Evolutionary conservation across 2,888 invertebrate species (phyloP), one percentile per base, ranked within the genome.

Genomic region (Lampropteryx suffumata): DNA sequence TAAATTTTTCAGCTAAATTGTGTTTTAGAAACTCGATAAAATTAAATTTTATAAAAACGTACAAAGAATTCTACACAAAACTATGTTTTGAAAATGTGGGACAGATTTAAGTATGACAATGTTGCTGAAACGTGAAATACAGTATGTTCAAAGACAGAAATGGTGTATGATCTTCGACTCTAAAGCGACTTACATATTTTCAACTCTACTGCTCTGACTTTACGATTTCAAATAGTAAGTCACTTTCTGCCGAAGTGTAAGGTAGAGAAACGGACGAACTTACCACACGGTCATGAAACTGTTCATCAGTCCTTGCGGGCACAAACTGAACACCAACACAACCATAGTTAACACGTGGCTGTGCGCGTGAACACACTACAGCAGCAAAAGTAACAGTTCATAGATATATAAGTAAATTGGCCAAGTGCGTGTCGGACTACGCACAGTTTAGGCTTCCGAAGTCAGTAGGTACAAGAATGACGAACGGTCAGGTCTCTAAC

Each of bases 241-340:
- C 50, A 28, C 45, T 49, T 36, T 30, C 7, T 32, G 29, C 39
- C 41, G 37, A 47, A 35, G 46, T 40, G 47, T 50, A 21, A 41
- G n/a, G 49, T 58, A 48, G 42, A 55, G 41, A 53, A 54, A 73
- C 65, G 70, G 71, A 75, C 76, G 76, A 67, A 95, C 95, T 95
- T 94, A 95, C 95, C 95, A 95, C 87, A 95, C 94, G 88, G 94
- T 94, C 94, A 95, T 94, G 93, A 95, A 95, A 93, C 94, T 95
- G 94, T 95, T 95, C 94, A 95, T 94, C 92, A 95, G 93, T 94
- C 95, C 95, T 93, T 94, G 95, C 89, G 94, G 93, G 94, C 94
- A 94, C 92, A 94, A 93, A 94, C 94, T 94, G 92, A 92, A 92
- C 91, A 92, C 92, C 91, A 91, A 92, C 90, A 92, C 84, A 90